Base-by-base conservation (phyloP, 2,797 vertebrate species). In the Sebastes nivosus region DNA sequence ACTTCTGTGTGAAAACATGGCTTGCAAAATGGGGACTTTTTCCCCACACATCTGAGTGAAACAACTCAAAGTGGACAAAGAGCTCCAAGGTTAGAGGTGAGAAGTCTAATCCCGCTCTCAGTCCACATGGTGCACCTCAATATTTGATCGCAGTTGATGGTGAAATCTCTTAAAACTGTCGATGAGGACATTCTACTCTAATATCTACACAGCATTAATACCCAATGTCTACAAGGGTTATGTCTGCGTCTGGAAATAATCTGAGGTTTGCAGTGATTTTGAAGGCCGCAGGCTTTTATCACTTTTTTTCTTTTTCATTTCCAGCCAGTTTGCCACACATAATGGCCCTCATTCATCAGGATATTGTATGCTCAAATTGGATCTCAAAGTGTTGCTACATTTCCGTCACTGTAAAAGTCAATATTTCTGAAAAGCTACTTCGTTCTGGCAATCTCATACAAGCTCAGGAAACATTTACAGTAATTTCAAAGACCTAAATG, bases 71-170 rank as follows among this genome's bases (percentile, higher is more conserved):
- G 63, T 14, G 30, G 54, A 72, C 16, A 4, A 42, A 76, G 68
- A 73, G 60, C 72, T 78, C 13, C 11, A 7, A 58, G 64, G 57
- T 34, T 30, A 36, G 12, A 75, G 59, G 71, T 79, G 52, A 81
- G 63, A 75, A 27, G 73, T 78, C n/a, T 50, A 75, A 70, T 61
- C 59, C 32, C 4, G n/a, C 63, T 75, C 38, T 69, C 32, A 12
- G 18, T 79, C 68, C 76, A 72, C 64, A 12, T 13, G 34, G 75
- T 46, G 46, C 59, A 36, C 36, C 34, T 91, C 81, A 87, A 91
- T 91, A 91, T 87, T 89, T 92, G 65, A 93, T 88, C 82, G 67
- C 64, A 89, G 75, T 69, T 83, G 77, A 89, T 90, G 86, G 79
- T 88, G 88, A 86, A 89, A 89, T 84, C 85, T 73, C n/a, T 52